Base-by-base conservation (phyloP, 2,888 invertebrate species). In the Lysandra bellargus region DNA sequence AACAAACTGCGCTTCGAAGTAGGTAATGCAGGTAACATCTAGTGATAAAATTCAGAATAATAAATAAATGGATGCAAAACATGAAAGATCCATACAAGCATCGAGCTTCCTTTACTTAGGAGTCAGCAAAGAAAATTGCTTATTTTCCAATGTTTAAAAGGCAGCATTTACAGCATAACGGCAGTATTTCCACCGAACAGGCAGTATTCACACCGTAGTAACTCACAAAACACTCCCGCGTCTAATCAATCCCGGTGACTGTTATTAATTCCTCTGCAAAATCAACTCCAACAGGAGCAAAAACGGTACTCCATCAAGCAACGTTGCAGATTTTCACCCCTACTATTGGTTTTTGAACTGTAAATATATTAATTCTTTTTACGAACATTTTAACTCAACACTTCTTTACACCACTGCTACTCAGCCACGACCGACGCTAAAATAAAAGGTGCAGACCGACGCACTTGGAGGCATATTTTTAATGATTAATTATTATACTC, bases 261-360 rank as follows among this genome's bases (percentile, higher is more conserved):
- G 89, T 90, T 91, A 90, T 86, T 86, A 87, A 86, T 84, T 83
- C 82, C 83, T 82, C 83, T 80, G 83, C 83, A 80, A 84, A 84
- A 91, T 91, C 92, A 91, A 91, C 90, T 91, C 87, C 86, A 88
- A 87, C 85, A 85, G 84, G 85, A 91, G 90, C 89, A 92, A 93
- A 93, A 91, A 90, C 90, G 88, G 89, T 84, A 86, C 85, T 86
- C 89, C 90, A 92, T 92, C 92, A 91, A 91, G 92, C 92, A 88
- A 91, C 91, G 91, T 92, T 92, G 93, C 93, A 91, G 87, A 91
- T 92, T 92, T 90, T 89, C 86, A 73, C 79, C 80, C 75, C 74
- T 89, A 92, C 91, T 80, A 86, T 74, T 5, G 73, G 79, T 81
- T 79, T 73, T 85, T 83, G 84, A 60, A 37, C 37, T 30, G 9